A percentile compares a stretch with the other conserved stretches of the same genome.
Evolutionary conservation across 2,113 vertebrate species (phyloP).

Genomic region (Egretta garzetta): DNA sequence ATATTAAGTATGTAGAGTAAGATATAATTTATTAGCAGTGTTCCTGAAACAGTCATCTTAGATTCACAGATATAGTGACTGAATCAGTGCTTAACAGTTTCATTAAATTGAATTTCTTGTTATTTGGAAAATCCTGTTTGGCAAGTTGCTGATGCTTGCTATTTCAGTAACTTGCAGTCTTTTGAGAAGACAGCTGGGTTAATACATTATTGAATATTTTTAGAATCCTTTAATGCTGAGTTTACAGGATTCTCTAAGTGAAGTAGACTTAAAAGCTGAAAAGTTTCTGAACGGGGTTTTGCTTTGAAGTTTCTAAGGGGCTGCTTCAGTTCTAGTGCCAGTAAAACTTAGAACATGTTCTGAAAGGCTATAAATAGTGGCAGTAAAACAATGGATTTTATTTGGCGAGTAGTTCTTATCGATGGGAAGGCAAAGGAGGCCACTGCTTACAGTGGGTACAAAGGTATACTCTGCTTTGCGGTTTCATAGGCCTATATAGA

Average conservation of each 20-base stretch:
- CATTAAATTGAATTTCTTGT: conserved; percentile 25
- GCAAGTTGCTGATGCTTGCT: conserved; percentile 53
- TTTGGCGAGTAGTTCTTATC: not conserved
- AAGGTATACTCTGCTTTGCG: not conserved
- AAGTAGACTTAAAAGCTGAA: conserved; percentile 11
- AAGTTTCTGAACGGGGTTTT: conserved; percentile 40
- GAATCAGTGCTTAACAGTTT: conserved; percentile 8
- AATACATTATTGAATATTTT: conserved; percentile 65
- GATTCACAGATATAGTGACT: not conserved
- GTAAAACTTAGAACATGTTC: not conserved
- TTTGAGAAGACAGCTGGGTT: conserved; percentile 46
- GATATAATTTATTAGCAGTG: not conserved
- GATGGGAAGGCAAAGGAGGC: not conserved
- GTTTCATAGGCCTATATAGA: not conserved
- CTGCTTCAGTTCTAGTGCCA: not conserved
- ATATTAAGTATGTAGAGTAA: not conserved
- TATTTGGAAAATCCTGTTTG: conserved; percentile 24
- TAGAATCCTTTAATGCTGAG: conserved; percentile 60
- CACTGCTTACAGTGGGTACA: not conserved
- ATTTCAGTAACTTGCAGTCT: conserved; percentile 31
- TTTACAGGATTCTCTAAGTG: conserved; percentile 49
- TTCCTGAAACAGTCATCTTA: not conserved
- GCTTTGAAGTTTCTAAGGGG: conserved; percentile 24
- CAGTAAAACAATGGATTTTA: not conserved
- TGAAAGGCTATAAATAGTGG: not conserved